Evolutionary conservation across 1,140 invertebrate species (phyloP), one percentile per base, ranked within the genome.

Genomic region (Daktulosphaira vitifoliae): DNA sequence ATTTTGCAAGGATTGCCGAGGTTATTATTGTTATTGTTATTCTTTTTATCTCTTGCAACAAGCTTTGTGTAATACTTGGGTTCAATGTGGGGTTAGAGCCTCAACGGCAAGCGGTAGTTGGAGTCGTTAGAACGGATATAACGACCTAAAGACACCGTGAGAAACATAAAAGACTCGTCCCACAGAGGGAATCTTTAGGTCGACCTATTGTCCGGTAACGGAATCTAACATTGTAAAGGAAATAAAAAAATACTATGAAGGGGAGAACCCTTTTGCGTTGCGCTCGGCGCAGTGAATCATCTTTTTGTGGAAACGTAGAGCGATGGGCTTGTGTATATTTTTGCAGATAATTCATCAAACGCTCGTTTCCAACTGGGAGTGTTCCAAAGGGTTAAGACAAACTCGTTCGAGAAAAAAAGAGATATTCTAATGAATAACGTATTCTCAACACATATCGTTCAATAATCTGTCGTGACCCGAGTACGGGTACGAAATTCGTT

Each of bases 41-140:
- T 50, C 4, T 26, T 26, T 50, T 50, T 9, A 50, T 48, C 1
- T 18, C 42, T 22, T 59, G 23, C 54, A 13, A 18, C 38, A 9
- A 26, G 22, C 38, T 6, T 11, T 6, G 5, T 33, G 29, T 11
- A 33, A 59, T 44, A 38, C 39, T 23, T 37, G 54, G 39, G 54
- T 59, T 59, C 54, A 44, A 59, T 23, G 16, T 20, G 39, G 54
- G 54, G 54, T 59, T 59, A 44, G 29, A 42, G 44, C 56, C 56
- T 38, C 26, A 7, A 39, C n/a, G 2, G 3, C 9, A 2, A 15
- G 16, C n/a, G n/a, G 11, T 48, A 48, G 23, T 5, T 23, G 16
- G 23, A 46, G 54, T 48, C 56, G 56, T 59, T 59, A 59, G 42
- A 20, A 48, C 56, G 56, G 56, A 62, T 62, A 48, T 62, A 62